Evolutionary conservation across 2,113 vertebrate species (phyloP).

Genomic region (Budorcas taxicolor): DNA sequence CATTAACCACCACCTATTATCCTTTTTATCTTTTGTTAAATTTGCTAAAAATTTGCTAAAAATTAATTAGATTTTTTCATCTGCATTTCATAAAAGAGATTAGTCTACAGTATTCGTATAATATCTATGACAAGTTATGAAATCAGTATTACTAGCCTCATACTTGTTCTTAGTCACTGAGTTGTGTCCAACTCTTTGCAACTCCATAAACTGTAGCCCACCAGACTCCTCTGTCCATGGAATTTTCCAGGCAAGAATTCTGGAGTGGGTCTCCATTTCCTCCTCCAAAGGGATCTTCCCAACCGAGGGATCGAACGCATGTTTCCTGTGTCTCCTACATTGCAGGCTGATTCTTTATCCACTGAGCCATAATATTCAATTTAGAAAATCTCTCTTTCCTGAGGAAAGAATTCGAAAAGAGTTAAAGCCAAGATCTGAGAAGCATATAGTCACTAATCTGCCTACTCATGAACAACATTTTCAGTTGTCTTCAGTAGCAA

Average conservation of each 20-base stretch:
- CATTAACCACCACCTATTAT: not conserved
- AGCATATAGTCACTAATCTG: not conserved
- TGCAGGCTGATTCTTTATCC: not conserved
- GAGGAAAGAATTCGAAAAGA: not conserved
- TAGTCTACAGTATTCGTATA: not conserved
- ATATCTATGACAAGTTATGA: not conserved
- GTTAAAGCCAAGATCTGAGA: not conserved
- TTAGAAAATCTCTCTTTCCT: not conserved
- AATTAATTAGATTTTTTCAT: not conserved
- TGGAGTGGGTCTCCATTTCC: not conserved
- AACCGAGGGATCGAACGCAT: not conserved
- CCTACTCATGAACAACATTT: not conserved
- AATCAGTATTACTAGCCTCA: not conserved
- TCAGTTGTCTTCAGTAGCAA: not conserved
- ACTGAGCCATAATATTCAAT: not conserved
- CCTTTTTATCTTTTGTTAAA: not conserved
- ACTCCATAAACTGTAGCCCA: not conserved
- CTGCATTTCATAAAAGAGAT: not conserved
- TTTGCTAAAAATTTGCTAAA: not conserved
- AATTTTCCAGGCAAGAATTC: not conserved
- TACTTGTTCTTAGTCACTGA: not conserved
- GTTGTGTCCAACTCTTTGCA: rapidly evolving
- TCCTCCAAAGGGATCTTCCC: not conserved
- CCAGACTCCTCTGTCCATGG: not conserved
- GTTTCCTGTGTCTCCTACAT: not conserved